Evolutionary conservation across 2,888 invertebrate genomes (phyloP), one percentile per base, ranked within the genome.

Genomic region (Pterostichus niger): DNA sequence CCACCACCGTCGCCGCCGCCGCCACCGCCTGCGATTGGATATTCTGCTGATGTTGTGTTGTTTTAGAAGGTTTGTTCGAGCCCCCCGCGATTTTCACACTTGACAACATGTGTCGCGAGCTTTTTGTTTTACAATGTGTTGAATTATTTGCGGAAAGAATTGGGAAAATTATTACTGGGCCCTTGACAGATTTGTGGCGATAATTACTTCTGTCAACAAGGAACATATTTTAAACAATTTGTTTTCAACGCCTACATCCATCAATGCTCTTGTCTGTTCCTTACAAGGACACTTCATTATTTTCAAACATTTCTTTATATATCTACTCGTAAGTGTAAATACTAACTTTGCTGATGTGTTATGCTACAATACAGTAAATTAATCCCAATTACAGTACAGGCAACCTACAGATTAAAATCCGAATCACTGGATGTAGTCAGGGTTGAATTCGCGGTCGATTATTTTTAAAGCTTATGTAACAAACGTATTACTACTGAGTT

Each of bases 51-150:
- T 56, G 56, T 56, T 56, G 56, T 56, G 56, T 56, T 56, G 56
- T 56, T 56, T 56, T 17, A 56, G 56, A 56, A 56, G 56, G 56
- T 56, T 64, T 64, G 33, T 33, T 64, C 24, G 35, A 64, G 24
- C 31, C 64, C 64, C 17, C 59, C 75, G 52, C 52, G 52, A 75
- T 75, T 71, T 71, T 81, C 78, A 78, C 78, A 78, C 78, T 78
- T 78, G 61, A 61, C 59, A 78, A 80, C 68, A 80, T 68, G 35
- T 80, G 68, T 80, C 35, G 15, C 56, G 56, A 56, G 56, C 17
- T 56, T 56, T 59, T 77, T 40, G 11, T n/a, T 17, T 78, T 78
- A 31, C 40, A 78, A 61, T 78, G 61, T 61, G 61, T 56, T 77
- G 77, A 77, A 77, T 77, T 77, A 77, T 77, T 77, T 56, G 77